Base-by-base conservation (phyloP, 2,113 vertebrate genomes). In the Sinocyclocheilus anshuiensis region DNA sequence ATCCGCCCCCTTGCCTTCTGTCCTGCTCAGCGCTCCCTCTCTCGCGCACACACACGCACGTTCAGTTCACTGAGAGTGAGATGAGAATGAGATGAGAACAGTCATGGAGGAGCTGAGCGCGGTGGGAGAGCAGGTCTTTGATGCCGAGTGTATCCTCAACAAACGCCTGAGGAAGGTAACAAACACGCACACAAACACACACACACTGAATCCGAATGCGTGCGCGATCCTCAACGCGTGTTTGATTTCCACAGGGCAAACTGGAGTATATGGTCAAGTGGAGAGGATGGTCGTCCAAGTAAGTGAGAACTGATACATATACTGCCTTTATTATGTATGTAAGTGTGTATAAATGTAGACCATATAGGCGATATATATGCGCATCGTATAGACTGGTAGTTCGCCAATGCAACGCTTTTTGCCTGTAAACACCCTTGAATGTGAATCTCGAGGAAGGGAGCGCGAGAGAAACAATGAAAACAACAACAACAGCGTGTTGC, bases 251-350 rank as follows among this genome's bases (percentile, higher is more conserved):
- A 86, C 96, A 98, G 97, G 97, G 97, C 91, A 99, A 97, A 95
- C 94, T 97, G 93, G 97, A 98, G 95, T 98, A 97, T 94, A 95
- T 98, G 89, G 97, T 99, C 92, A 99, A 98, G 96, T 99, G 97
- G 97, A 95, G 97, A 82, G 97, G 97, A 92, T 98, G 97, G 97
- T 98, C 97, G 87, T 97, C 97, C 95, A 98, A 98, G 97, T 99
- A 93, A 98, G 97, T 97, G 76, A 15, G 6, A 86, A 45, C 42
- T 53, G 29, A 24, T 6, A 42, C 36, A 55, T 22, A 69, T 48
- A 69, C 75, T 85, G 75, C 18, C 4, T 33, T 67, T 53, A 53
- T 82, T 82, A 42, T 82, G 42, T 26, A n/a, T 63, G 55, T 53
- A 16, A 53, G 50, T 6, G 13, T 29, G 59, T 39, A 7, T 39